A percentile compares a stretch with the other conserved stretches of the same genome.
These are phyloP conservation scores for Drosophila kohkoa DNA, from an alignment of 1,140 invertebrate genomes.

Conservation along the genomic window DNA sequence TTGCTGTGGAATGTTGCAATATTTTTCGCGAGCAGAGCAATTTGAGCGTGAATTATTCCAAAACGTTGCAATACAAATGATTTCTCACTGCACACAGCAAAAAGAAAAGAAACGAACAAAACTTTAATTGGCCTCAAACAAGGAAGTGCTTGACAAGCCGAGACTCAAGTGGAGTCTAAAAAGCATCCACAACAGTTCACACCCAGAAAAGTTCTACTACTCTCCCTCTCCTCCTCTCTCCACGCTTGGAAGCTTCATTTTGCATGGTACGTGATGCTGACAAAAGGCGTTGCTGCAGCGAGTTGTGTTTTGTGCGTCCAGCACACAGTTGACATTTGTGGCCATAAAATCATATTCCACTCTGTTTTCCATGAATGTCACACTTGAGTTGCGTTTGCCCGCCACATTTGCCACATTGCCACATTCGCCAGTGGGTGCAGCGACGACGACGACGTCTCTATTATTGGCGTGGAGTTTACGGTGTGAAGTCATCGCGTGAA, in stretches of 20 bases:
- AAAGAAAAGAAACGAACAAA: slow-evolving; percentile 41
- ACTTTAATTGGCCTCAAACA: slow-evolving; percentile 57
- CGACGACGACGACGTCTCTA: slow-evolving; percentile 66
- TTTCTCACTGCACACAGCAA: slow-evolving; percentile 41
- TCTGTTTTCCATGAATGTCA: slow-evolving; percentile 77
- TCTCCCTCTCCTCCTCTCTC: neutral
- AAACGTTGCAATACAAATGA: slow-evolving; percentile 83
- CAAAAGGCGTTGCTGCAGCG: slow-evolving; percentile 39
- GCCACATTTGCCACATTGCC: slow-evolving; percentile 44
- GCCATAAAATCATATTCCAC: slow-evolving; percentile 80
- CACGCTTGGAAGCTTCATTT: slow-evolving; percentile 29
- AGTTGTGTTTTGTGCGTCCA: neutral
- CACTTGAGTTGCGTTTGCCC: slow-evolving; percentile 57
- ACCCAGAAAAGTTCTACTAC: neutral
- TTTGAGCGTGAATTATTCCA: slow-evolving; percentile 83
- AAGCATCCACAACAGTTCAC: slow-evolving; percentile 8
- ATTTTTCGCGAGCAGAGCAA: slow-evolving; percentile 74
- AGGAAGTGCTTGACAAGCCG: slow-evolving; percentile 65
- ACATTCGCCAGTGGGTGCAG: slow-evolving; percentile 17
- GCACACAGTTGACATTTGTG: slow-evolving; percentile 44
- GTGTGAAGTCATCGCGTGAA: slow-evolving; percentile 68
- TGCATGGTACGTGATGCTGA: slow-evolving; percentile 51
- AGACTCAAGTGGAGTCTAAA: neutral
- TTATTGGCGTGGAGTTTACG: slow-evolving; percentile 52
- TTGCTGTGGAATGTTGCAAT: slow-evolving; percentile 79